A percentile compares a stretch with the other conserved stretches of the same genome.
Evolutionary conservation across 2,888 invertebrate species (phyloP).

Genomic region (Melanchra persicariae): DNA sequence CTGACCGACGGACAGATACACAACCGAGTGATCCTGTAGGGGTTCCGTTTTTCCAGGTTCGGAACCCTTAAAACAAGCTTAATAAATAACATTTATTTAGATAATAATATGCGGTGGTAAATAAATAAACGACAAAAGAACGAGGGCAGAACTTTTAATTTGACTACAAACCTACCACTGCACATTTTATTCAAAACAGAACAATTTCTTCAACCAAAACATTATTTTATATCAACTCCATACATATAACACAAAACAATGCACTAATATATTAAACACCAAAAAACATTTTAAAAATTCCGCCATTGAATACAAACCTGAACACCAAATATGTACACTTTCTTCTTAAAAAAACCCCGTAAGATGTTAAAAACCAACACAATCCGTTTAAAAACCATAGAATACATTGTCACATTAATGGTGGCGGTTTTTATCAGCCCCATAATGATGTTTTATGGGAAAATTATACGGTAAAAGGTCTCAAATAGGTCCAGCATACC

Average conservation of each 20-base stretch:
- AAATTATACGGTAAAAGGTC: slow-evolving; percentile 79
- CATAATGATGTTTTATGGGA: slow-evolving; percentile 75
- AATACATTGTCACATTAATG: slow-evolving; percentile 69
- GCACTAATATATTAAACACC: slow-evolving; percentile 24
- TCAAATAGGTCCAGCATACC: slow-evolving; percentile 62
- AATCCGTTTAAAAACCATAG: slow-evolving; percentile 59
- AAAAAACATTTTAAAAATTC: slow-evolving; percentile 27
- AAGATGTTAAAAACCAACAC: slow-evolving; percentile 49
- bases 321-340: slow-evolving; percentile 39
- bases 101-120: background rate
- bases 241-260: slow-evolving; percentile 43
- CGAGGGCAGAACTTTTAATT: background rate
- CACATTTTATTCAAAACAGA: slow-evolving; percentile 55
- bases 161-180: slow-evolving; percentile 10
- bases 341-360: slow-evolving; percentile 47
- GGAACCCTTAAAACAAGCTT: background rate
- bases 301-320: slow-evolving; percentile 44
- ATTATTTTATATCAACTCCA: slow-evolving; percentile 14
- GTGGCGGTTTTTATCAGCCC: slow-evolving; percentile 67
- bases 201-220: slow-evolving; percentile 26
- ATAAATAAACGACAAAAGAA: background rate
- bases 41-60: too few relatives aligned
- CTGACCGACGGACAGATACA: too few relatives aligned
- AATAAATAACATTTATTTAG: background rate
- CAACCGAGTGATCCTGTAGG: too few relatives aligned